Evolutionary conservation across 2,888 invertebrate species (phyloP).

Genomic region (Schizotus pectinicornis): DNA sequence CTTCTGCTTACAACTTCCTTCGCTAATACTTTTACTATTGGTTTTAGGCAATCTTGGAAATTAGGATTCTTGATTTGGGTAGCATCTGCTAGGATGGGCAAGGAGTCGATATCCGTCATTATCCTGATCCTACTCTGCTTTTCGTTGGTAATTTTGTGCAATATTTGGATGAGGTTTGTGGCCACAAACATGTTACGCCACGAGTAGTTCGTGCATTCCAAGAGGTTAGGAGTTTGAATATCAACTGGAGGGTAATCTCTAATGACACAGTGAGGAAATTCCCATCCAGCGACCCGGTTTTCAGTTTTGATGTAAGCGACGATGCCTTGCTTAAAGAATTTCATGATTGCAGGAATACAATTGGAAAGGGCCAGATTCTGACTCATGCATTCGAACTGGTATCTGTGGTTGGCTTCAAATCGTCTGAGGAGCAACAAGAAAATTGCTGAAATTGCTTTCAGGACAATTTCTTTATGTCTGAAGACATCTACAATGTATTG

Average conservation of each 20-base stretch:
- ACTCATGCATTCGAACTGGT: slow-evolving; percentile 25
- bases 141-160: slow-evolving; percentile 24
- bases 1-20: no score
- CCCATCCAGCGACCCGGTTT: slow-evolving; percentile 1
- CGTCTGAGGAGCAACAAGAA: slow-evolving; percentile 26
- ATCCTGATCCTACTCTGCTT: slow-evolving; percentile 4
- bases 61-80: neutral
- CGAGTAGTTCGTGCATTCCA: neutral
- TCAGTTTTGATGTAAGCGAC: neutral
- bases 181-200: slow-evolving; percentile 15
- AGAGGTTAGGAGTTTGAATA: neutral
- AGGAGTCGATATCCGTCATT: neutral
- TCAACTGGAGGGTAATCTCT: neutral
- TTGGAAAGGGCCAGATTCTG: slow-evolving; percentile 2
- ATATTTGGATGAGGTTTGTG: slow-evolving; percentile 21
- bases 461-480: slow-evolving; percentile 21
- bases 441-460: slow-evolving; percentile 25
- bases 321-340: neutral
- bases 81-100: neutral
- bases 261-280: slow-evolving; percentile 7
- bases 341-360: neutral
- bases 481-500: neutral
- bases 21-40: neutral
- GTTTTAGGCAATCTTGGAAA: neutral
- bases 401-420: slow-evolving; percentile 27